Conservation (phyloP, 2,113 vertebrate genomes). For the Leptosomus discolor region DNA sequence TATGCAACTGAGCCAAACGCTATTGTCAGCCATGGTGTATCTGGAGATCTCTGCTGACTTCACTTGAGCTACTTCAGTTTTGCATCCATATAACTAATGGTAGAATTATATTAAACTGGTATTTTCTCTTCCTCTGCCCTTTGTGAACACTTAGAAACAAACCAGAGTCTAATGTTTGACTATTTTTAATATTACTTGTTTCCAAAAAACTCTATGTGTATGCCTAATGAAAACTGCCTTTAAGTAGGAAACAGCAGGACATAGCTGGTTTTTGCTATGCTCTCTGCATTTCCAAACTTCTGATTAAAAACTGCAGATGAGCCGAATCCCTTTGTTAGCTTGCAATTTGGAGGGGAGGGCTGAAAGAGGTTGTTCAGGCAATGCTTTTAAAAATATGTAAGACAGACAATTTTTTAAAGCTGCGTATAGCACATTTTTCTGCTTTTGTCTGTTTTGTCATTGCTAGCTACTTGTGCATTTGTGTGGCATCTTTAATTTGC, state of each 20-base stretch:
- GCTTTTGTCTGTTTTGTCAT: background rate
- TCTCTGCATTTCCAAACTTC: background rate
- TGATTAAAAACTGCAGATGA: background rate
- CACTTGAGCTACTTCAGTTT: background rate
- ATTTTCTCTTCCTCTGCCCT: background rate
- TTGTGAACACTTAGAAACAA: background rate
- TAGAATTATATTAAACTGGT: background rate
- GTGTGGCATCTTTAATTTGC: background rate
- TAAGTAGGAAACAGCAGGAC: background rate
- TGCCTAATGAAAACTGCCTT: background rate
- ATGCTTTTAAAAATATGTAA: background rate
- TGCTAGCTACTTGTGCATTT: background rate
- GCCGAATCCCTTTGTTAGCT: background rate
- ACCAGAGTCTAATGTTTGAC: background rate
- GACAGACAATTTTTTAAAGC: background rate
- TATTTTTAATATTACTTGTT: background rate
- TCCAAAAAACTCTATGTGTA: background rate
- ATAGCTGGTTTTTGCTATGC: background rate
- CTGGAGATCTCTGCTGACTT: constrained; percentile 4
- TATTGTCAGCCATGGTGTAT: background rate
- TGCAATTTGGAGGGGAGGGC: background rate
- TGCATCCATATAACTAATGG: background rate
- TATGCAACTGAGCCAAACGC: background rate
- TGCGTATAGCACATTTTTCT: rapidly evolving
- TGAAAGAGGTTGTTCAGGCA: background rate